phyloP scores from a whole-genome alignment of 2,797 vertebrate genomes.

The Mareca penelope region DNA sequence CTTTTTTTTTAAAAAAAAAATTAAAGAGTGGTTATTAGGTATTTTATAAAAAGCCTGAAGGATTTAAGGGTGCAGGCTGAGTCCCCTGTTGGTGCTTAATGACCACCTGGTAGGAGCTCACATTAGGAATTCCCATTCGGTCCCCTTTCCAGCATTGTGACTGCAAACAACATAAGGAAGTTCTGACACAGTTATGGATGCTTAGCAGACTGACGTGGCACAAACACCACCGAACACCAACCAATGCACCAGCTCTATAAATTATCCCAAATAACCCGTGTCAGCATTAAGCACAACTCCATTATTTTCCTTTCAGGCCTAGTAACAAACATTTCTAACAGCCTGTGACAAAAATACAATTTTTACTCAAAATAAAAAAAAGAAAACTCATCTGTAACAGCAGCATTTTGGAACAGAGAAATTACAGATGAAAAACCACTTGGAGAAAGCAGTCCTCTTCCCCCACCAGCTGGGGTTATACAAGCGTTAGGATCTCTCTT shows the following conservation, averaged over 20 bases:
- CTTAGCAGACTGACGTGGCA: neutral
- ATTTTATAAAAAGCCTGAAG: constrained; percentile 4
- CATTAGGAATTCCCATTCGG: neutral
- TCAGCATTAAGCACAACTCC: neutral
- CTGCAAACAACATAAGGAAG: neutral
- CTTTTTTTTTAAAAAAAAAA: neutral
- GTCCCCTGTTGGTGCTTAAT: constrained; percentile 14
- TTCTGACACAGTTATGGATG: neutral
- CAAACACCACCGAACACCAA: neutral
- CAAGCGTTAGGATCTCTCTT: neutral
- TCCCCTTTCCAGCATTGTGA: neutral
- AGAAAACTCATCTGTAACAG: neutral
- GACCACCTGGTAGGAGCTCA: constrained; percentile 5
- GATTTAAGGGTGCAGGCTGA: neutral
- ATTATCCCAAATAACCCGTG: neutral
- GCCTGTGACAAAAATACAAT: neutral
- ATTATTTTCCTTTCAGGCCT: neutral
- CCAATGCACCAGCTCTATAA: neutral
- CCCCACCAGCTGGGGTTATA: accelerated
- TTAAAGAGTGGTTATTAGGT: neutral
- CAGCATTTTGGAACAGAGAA: neutral
- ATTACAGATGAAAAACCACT: neutral
- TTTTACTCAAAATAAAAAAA: neutral
- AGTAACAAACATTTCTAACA: neutral
- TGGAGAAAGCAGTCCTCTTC: neutral